Evolutionary conservation across 2,797 vertebrate genomes (phyloP).

Genomic region (Orientallactaga sibirica): DNA sequence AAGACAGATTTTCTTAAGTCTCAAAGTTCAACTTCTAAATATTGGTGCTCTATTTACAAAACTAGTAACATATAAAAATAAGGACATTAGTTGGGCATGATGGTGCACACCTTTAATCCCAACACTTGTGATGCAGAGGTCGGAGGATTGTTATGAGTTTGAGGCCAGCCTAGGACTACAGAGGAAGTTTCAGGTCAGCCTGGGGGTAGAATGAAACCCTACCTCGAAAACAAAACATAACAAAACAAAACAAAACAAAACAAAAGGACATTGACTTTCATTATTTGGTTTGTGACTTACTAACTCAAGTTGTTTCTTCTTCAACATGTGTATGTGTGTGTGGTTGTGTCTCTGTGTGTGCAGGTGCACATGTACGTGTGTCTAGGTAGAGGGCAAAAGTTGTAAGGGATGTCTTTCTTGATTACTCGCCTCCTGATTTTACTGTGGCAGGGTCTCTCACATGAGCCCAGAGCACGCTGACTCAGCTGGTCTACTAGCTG

Average conservation of each 20-base stretch:
- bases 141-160: background rate
- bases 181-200: background rate
- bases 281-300: slow-evolving; percentile 33
- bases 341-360: too few species aligned
- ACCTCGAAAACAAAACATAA: background rate
- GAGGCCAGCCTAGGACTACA: background rate
- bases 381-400: too few species aligned
- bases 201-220: background rate
- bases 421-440: too few species aligned
- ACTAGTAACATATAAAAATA: slow-evolving; percentile 5
- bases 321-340: too few species aligned
- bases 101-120: background rate
- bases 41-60: slow-evolving; percentile 7
- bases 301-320: background rate
- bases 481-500: too few species aligned
- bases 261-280: too few species aligned
- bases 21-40: slow-evolving; percentile 16
- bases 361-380: too few species aligned
- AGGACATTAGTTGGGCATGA: background rate
- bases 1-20: background rate
- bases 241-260: background rate
- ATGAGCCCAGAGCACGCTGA: too few species aligned
- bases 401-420: too few species aligned
- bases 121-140: background rate
- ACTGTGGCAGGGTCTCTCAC: too few species aligned